Conservation (phyloP, 1,140 invertebrate genomes). For the Ericerus pela region DNA sequence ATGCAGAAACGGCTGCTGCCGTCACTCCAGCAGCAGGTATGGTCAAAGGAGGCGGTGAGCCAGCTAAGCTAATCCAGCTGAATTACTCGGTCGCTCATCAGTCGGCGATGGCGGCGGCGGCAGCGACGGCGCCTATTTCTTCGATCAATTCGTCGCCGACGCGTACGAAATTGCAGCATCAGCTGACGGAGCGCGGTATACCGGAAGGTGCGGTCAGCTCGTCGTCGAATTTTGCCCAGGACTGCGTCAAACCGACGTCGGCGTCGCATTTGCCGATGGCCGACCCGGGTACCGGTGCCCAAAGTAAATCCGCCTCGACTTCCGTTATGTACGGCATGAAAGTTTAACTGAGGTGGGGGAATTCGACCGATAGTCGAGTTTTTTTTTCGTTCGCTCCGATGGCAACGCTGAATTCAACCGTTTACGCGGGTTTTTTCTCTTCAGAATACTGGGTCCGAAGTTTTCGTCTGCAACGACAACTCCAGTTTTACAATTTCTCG, state of each 20-base stretch:
- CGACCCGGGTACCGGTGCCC: neutral
- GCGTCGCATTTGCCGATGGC: neutral
- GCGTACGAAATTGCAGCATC: constrained; percentile 26
- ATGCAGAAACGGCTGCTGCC: no score
- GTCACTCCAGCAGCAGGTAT: neutral
- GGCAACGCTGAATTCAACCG: no score
- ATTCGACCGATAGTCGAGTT: no score
- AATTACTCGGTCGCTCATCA: no score
- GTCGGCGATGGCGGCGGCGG: neutral
- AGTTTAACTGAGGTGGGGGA: no score
- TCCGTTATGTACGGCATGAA: constrained; percentile 3
- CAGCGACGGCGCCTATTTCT: neutral
- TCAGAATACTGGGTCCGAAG: no score
- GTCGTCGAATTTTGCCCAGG: constrained; percentile 16
- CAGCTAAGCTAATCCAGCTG: neutral
- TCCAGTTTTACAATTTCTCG: no score
- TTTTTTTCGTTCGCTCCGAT: no score
- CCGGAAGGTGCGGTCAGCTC: constrained; percentile 40
- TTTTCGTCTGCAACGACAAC: no score
- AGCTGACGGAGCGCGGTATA: constrained; percentile 40
- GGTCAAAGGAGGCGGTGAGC: neutral
- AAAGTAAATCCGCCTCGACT: neutral
- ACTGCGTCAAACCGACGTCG: constrained; percentile 5
- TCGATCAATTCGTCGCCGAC: neutral
- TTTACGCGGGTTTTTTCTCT: no score